Conservation (phyloP, 2,797 vertebrate species). For the Danio jaintianensis region DNA sequence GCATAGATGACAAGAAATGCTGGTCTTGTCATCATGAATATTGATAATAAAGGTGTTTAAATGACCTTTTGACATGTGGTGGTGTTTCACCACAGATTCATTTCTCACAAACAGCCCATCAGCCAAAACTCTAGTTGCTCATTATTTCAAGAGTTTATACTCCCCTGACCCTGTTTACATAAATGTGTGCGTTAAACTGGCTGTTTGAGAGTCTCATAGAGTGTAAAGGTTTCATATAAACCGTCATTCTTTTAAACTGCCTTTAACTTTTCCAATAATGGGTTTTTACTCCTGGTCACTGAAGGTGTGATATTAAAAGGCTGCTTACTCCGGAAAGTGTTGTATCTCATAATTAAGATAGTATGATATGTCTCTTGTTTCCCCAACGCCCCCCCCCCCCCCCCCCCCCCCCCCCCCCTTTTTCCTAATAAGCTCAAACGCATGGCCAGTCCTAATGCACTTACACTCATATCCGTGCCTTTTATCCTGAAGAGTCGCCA, state of each 20-base stretch:
- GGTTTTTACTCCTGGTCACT: conserved; percentile 15
- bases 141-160: neutral
- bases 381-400: no score
- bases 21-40: neutral
- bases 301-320: conserved; percentile 23
- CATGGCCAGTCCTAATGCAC: conserved; percentile 33
- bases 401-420: neutral
- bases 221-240: neutral
- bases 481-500: conserved; percentile 35
- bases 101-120: neutral
- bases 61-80: neutral
- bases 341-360: conserved; percentile 33
- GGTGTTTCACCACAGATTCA: neutral
- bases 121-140: conserved; percentile 1
- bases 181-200: neutral
- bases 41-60: neutral
- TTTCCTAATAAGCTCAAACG: conserved; percentile 15
- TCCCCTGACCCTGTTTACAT: neutral
- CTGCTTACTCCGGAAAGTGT: neutral
- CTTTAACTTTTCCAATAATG: neutral
- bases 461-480: conserved; percentile 22
- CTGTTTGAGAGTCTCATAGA: neutral
- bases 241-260: neutral
- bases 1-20: neutral
- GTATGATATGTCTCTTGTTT: conserved; percentile 24